phyloP scores from a whole-genome alignment of 2,797 vertebrate genomes.

The Trematomus bernacchii region DNA sequence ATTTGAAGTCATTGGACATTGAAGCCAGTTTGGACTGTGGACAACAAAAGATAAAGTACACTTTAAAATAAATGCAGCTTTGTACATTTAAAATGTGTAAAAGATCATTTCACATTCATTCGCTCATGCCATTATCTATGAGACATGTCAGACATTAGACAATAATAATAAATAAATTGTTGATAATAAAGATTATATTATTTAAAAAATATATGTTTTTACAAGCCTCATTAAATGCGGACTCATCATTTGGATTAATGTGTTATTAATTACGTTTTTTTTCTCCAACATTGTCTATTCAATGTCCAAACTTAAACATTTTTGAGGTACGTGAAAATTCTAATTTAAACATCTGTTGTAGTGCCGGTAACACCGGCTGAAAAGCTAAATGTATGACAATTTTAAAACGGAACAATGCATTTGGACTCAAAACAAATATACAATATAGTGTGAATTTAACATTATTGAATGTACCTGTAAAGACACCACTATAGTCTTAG shows the following conservation, averaged over 20 bases:
- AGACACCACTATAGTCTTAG: slow-evolving; percentile 94
- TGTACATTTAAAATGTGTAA: not conserved
- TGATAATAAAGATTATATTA: not conserved
- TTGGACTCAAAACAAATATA: not conserved
- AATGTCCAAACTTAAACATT: too few relatives aligned
- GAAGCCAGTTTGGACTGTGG: slow-evolving; percentile 94
- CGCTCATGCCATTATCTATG: not conserved
- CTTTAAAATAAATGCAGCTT: slow-evolving; percentile 5
- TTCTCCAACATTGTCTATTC: too few relatives aligned
- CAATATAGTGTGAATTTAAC: not conserved
- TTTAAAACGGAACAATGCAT: not conserved
- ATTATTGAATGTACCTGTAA: slow-evolving; percentile 83
- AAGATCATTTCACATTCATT: not conserved
- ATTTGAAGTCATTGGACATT: slow-evolving; percentile 98
- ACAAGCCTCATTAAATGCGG: too few relatives aligned
- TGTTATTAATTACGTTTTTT: too few relatives aligned
- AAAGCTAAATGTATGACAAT: not conserved
- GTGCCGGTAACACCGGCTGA: too few relatives aligned
- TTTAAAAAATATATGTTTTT: too few relatives aligned
- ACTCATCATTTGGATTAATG: too few relatives aligned
- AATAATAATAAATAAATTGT: too few relatives aligned
- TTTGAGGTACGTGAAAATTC: too few relatives aligned
- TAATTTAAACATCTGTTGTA: too few relatives aligned
- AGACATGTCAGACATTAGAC: not conserved
- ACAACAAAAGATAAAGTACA: slow-evolving; percentile 29